Base-by-base conservation (phyloP, 1,140 invertebrate species). In the Atta texana region DNA sequence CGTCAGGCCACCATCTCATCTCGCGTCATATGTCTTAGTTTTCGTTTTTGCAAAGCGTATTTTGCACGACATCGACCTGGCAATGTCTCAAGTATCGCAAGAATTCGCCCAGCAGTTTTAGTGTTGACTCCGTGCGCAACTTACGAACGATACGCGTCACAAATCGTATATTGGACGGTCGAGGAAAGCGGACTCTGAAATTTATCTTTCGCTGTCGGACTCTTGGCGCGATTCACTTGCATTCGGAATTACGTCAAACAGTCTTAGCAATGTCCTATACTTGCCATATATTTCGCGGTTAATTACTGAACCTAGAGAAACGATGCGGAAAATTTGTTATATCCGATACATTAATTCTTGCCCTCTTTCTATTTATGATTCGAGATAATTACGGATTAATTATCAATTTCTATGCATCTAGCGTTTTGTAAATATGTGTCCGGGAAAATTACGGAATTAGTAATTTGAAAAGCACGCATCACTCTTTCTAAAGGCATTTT, bases 91-190 rank as follows among this genome's bases (percentile, higher is more conserved):
- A 78, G n/a, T 34, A 85, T 85, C 72, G n/a, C 82, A 66, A 24
- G 82, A 85, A 85, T 85, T 85, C 31, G 18, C 21, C 14, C 31
- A 31, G 59, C 76, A 85, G 64, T 85, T 76, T 85, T 78, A 78
- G 74, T 55, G 72, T 85, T 28, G 63, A 66, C 59, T 85, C 59
- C 44, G 57, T 61, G 53, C 63, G 74, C 82, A 77, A 63, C 59
- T 74, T 74, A 34, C 59, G 61, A 63, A 39, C 53, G 74, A 85
- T 78, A 85, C 55, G 82, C 82, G 49, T 76, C 82, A 75, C 80
- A 24, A 75, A 75, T 84, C 71, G 69, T 24, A 51, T 69, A 66
- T 84, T 84, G 68, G 69, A 61, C 55, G 10, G 55, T 18, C 24
- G 55, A 16, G 80, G 12, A 44, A 18, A 24, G n/a, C 31, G 14